phyloP scores from a whole-genome alignment of 2,888 invertebrate genomes.

The Ypsolopha sequella region DNA sequence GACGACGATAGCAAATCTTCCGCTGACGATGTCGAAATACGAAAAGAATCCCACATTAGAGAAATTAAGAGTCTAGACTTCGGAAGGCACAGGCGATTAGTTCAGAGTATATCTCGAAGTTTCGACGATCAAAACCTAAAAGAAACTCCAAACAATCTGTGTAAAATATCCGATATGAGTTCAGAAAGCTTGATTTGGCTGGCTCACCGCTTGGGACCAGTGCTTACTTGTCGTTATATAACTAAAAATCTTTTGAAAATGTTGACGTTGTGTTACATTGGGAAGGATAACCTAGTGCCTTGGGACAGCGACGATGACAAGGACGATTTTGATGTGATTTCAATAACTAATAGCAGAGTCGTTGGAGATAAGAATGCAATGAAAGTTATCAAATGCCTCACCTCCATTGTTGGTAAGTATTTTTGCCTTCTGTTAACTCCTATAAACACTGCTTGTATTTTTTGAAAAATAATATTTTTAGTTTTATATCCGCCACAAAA shows the following conservation, averaged over 20 bases:
- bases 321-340: slow-evolving; percentile 71
- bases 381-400: slow-evolving; percentile 92
- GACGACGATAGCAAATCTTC: slow-evolving; percentile 30
- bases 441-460: no score
- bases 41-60: slow-evolving; percentile 21
- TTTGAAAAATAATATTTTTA: no score
- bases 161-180: slow-evolving; percentile 87
- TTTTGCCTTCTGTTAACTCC: background rate
- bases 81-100: slow-evolving; percentile 17
- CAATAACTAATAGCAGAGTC: slow-evolving; percentile 74
- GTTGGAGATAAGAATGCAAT: slow-evolving; percentile 85
- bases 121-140: slow-evolving; percentile 26
- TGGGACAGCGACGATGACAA: slow-evolving; percentile 42
- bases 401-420: slow-evolving; percentile 83
- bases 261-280: slow-evolving; percentile 93
- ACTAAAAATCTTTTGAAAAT: slow-evolving; percentile 93
- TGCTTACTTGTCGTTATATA: slow-evolving; percentile 90
- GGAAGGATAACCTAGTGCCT: slow-evolving; percentile 78
- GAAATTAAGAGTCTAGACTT: slow-evolving; percentile 33
- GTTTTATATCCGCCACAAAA: no score
- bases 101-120: slow-evolving; percentile 19
- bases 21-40: slow-evolving; percentile 23
- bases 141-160: slow-evolving; percentile 12
- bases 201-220: slow-evolving; percentile 93
- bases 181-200: slow-evolving; percentile 92